Percentiles rank a stretch among this genome's conserved stretches.
phyloP scores from a whole-genome alignment of 2,888 invertebrate genomes.

The Callyntrura sp. region DNA sequence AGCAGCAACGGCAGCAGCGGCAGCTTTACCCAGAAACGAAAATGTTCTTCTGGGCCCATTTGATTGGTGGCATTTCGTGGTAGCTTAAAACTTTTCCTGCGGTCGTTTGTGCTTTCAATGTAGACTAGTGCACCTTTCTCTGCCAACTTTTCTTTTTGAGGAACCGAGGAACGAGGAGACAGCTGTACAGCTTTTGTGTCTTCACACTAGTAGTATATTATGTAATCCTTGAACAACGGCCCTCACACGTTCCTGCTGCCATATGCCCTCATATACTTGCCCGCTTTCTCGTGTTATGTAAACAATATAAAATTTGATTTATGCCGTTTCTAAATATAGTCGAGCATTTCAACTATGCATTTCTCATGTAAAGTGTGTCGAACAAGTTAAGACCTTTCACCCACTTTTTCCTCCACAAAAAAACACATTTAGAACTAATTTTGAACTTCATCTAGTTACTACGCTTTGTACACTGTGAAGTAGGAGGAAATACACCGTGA shows the following conservation, averaged over 20 bases:
- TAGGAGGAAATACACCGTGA: neutral
- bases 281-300: neutral
- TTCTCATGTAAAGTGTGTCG: conserved; percentile 27
- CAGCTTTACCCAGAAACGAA: neutral
- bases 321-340: conserved; percentile 6
- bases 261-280: neutral
- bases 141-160: conserved; percentile 8
- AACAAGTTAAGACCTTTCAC: conserved; percentile 30
- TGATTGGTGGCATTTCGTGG: conserved; percentile 31
- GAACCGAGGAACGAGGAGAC: neutral
- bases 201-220: neutral
- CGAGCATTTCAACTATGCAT: neutral
- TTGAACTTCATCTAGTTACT: conserved; percentile 4
- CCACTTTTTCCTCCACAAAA: neutral
- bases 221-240: neutral
- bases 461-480: neutral
- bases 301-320: conserved; percentile 38
- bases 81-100: neutral
- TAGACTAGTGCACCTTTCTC: neutral
- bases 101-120: neutral
- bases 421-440: conserved; percentile 45
- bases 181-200: neutral
- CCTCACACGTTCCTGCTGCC: neutral
- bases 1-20: no score
- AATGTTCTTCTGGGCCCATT: neutral